Percentiles rank a stretch among this genome's conserved stretches.
phyloP scores from a whole-genome alignment of 2,113 vertebrate species.

The Podarcis cretensis region DNA sequence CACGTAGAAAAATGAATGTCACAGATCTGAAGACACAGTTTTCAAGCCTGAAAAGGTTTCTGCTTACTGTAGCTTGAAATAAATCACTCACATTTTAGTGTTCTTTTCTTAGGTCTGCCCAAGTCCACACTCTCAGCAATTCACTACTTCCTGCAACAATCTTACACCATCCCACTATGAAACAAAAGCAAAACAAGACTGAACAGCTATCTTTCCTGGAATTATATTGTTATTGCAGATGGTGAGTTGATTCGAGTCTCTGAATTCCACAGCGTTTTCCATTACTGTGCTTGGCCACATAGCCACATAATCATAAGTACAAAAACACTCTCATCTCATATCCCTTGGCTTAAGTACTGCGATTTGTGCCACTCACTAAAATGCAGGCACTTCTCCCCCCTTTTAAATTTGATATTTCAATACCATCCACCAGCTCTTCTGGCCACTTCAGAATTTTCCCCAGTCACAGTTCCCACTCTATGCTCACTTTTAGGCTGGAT shows the following conservation, averaged over 20 bases:
- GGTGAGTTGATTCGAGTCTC: constrained; percentile 47
- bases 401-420: constrained; percentile 30
- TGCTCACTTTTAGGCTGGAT: constrained; percentile 16
- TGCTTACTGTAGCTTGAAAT: constrained; percentile 21
- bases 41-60: constrained; percentile 52
- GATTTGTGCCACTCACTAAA: constrained; percentile 44
- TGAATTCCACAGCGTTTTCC: constrained; percentile 39
- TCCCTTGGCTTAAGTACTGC: constrained; percentile 33
- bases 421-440: constrained; percentile 1
- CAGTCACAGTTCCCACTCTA: not conserved
- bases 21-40: constrained; percentile 35
- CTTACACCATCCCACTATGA: constrained; percentile 31
- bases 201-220: constrained; percentile 46
- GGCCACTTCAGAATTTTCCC: constrained; percentile 23
- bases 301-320: constrained; percentile 43
- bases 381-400: constrained; percentile 7
- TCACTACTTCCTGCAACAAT: constrained; percentile 65
- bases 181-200: constrained; percentile 1
- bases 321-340: constrained; percentile 44
- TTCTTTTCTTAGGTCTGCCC: constrained; percentile 60
- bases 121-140: constrained; percentile 55
- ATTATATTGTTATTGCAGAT: constrained; percentile 65
- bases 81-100: constrained; percentile 50
- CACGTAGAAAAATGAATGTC: not conserved
- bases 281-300: constrained; percentile 54